Conservation (phyloP, 2,888 invertebrate species). For the Amphipoea oculea region DNA sequence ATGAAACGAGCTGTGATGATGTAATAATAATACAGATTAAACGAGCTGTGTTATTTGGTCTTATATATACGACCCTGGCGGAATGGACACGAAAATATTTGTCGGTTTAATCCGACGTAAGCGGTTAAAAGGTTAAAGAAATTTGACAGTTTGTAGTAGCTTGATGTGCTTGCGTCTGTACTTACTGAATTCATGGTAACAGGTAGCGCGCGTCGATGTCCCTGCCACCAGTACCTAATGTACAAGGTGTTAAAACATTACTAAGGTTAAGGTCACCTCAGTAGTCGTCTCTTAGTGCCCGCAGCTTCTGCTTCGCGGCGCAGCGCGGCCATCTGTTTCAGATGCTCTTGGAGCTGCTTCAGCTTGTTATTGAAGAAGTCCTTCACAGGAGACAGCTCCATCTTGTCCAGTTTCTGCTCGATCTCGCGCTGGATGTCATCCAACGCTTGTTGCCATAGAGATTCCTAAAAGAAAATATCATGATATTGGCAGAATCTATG, state of each 20-base stretch:
- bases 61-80: no score
- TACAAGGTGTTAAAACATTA: not conserved
- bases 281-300: conserved; percentile 92
- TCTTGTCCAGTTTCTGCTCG: conserved; percentile 92
- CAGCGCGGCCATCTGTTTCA: conserved; percentile 91
- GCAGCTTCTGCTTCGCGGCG: conserved; percentile 93
- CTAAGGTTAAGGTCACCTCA: conserved; percentile 84
- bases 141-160: no score
- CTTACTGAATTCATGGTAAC: no score
- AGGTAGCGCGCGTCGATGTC: no score
- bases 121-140: no score
- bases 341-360: conserved; percentile 91
- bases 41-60: no score
- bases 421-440: conserved; percentile 93
- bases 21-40: no score
- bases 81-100: no score
- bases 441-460: conserved; percentile 92
- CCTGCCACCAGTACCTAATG: not conserved
- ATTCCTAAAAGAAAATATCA: conserved; percentile 84
- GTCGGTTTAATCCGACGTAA: no score
- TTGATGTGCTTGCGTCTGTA: no score
- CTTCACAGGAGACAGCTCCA: conserved; percentile 91
- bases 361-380: conserved; percentile 92
- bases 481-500: not conserved
- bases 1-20: no score